Percentiles rank a stretch among this genome's conserved stretches.
phyloP scores from a whole-genome alignment of 2,113 vertebrate species.

The Poecile atricapillus region DNA sequence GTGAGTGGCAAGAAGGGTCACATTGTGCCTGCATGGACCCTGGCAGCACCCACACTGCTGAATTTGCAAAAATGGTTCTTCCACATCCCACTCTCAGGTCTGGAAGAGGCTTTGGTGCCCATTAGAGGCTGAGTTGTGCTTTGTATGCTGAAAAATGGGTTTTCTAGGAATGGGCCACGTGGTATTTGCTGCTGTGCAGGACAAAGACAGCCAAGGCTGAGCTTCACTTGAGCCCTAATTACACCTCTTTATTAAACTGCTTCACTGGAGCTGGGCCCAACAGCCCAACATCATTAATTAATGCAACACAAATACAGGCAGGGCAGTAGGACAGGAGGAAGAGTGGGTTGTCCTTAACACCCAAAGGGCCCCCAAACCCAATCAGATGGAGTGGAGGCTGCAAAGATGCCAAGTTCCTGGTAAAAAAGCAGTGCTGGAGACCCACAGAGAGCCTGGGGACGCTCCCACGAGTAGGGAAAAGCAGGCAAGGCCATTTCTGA shows the following conservation, averaged over 20 bases:
- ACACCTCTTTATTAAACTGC: neutral
- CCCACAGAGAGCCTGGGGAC: neutral
- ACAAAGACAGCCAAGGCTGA: neutral
- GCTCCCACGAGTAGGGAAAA: neutral
- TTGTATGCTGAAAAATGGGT: neutral
- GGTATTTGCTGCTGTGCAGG: neutral
- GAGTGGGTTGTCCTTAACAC: neutral
- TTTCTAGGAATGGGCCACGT: neutral
- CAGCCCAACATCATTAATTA: neutral
- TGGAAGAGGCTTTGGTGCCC: neutral
- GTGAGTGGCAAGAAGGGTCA: neutral
- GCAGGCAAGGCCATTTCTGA: neutral
- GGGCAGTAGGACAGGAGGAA: neutral
- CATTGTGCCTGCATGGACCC: neutral
- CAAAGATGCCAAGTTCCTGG: neutral
- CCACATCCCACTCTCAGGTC: neutral
- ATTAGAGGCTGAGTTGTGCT: neutral
- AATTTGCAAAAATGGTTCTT: neutral
- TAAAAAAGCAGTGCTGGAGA: neutral
- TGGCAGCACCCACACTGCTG: neutral
- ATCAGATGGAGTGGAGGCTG: neutral
- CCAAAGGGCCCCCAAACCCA: neutral
- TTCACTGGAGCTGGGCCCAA: neutral
- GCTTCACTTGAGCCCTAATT: neutral
- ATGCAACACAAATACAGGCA: fast-evolving